phyloP scores from a whole-genome alignment of 2,888 invertebrate species.

The Phyllotreta cruciferae region DNA sequence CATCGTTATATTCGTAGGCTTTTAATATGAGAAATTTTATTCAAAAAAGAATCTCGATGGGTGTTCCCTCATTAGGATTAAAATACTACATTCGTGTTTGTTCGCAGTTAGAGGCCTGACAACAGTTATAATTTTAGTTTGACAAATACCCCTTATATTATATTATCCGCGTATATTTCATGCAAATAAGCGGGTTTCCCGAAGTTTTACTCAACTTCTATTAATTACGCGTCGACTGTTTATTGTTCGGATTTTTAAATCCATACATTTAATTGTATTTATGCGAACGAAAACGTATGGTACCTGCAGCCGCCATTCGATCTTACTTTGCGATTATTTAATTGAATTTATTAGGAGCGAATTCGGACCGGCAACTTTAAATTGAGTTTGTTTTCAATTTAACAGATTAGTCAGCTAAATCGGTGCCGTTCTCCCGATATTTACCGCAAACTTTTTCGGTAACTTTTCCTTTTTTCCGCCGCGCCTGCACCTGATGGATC shows the following conservation, averaged over 20 bases:
- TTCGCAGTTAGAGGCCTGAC: not conserved
- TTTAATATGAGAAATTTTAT: too few relatives aligned
- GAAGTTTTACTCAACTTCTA: too few relatives aligned
- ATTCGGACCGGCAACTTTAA: slow-evolving; percentile 24
- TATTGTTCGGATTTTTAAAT: too few relatives aligned
- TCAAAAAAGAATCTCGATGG: not conserved
- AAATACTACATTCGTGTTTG: not conserved
- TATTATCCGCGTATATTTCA: too few relatives aligned
- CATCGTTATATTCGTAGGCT: too few relatives aligned
- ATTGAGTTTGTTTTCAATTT: slow-evolving; percentile 28
- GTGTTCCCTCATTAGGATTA: slow-evolving; percentile 1
- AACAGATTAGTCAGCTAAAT: slow-evolving; percentile 17
- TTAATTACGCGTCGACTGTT: too few relatives aligned
- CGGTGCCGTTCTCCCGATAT: not conserved
- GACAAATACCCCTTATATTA: not conserved
- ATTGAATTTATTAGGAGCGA: slow-evolving; percentile 24
- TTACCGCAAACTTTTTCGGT: not conserved
- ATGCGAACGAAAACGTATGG: too few relatives aligned
- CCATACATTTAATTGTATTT: too few relatives aligned
- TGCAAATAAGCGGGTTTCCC: too few relatives aligned
- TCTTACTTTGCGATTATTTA: slow-evolving; percentile 14
- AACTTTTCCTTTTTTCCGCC: too few relatives aligned
- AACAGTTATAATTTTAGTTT: slow-evolving; percentile 6
- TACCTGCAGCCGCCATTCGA: too few relatives aligned
- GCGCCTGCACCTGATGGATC: slow-evolving; percentile 10